Percentiles rank a stretch among this genome's conserved stretches.
Evolutionary conservation across 1,140 invertebrate species (phyloP).

Genomic region (Pseudomyrmex sp.): DNA sequence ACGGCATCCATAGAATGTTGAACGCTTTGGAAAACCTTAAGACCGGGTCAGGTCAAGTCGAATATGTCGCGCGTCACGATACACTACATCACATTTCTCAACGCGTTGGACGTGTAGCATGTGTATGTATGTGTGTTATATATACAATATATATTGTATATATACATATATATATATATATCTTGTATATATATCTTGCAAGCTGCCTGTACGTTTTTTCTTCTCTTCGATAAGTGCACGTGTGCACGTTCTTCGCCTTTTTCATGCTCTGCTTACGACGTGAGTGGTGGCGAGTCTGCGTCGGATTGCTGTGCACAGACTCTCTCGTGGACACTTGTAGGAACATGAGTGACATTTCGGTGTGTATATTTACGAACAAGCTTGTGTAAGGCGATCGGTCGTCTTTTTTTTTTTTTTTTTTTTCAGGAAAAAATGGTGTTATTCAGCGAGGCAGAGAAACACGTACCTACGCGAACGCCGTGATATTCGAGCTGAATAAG

Average conservation of each 20-base stretch:
- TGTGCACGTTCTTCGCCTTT: conserved; percentile 71
- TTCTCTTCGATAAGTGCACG: conserved; percentile 49
- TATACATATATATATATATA: too few species aligned
- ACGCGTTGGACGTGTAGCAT: not conserved
- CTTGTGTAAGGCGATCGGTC: not conserved
- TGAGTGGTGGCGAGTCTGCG: conserved; percentile 65
- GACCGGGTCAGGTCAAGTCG: conserved; percentile 34
- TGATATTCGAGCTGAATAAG: conserved; percentile 20
- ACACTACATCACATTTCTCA: conserved; percentile 5
- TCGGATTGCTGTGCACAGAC: conserved; percentile 42
- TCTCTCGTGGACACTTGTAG: conserved; percentile 54
- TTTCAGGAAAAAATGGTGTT: not conserved
- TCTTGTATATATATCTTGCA: conserved; percentile 10
- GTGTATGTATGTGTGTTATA: too few species aligned
- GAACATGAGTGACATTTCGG: conserved; percentile 60
- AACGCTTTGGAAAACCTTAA: conserved; percentile 35
- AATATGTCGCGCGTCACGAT: conserved; percentile 21
- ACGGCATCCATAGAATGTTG: conserved; percentile 40
- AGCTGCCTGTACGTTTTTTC: conserved; percentile 8
- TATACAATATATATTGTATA: too few species aligned
- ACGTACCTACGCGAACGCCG: not conserved
- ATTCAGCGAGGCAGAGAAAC: not conserved
- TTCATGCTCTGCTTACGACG: conserved; percentile 77
- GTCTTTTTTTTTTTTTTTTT: conserved; percentile 22
- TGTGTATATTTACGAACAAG: conserved; percentile 23